Conservation (phyloP, 2,113 vertebrate genomes). For the Heptranchias perlo region DNA sequence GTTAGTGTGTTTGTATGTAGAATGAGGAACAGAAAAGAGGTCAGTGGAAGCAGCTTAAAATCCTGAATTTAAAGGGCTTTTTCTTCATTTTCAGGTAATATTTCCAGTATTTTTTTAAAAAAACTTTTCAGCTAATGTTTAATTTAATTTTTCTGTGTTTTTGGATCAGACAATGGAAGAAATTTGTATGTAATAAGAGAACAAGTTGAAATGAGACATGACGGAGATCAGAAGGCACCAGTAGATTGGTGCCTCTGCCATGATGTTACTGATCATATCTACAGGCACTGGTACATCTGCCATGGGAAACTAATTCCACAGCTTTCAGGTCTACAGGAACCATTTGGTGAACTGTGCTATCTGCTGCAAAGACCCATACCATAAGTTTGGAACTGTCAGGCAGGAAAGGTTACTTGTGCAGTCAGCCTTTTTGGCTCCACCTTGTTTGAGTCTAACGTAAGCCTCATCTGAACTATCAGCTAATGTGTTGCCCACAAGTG, state of each 20-base stretch:
- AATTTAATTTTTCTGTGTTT: not conserved
- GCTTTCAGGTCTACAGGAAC: not conserved
- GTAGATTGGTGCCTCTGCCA: not conserved
- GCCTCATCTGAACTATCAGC: not conserved
- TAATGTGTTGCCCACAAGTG: not conserved
- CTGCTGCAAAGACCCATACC: not conserved
- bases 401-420: not conserved
- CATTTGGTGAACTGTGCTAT: not conserved
- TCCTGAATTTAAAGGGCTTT: not conserved
- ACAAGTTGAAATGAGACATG: not conserved
- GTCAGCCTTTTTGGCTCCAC: not conserved
- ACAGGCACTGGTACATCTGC: not conserved
- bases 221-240: not conserved
- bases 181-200: not conserved
- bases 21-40: no score
- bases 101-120: not conserved
- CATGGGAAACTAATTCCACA: not conserved
- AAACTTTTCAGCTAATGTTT: not conserved
- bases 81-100: not conserved
- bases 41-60: not conserved
- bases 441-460: not conserved
- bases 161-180: not conserved
- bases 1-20: no score
- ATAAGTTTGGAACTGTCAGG: not conserved
- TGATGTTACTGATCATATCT: not conserved